phyloP scores from a whole-genome alignment of 2,888 invertebrate genomes.

The Lasioglossum pauxillum region DNA sequence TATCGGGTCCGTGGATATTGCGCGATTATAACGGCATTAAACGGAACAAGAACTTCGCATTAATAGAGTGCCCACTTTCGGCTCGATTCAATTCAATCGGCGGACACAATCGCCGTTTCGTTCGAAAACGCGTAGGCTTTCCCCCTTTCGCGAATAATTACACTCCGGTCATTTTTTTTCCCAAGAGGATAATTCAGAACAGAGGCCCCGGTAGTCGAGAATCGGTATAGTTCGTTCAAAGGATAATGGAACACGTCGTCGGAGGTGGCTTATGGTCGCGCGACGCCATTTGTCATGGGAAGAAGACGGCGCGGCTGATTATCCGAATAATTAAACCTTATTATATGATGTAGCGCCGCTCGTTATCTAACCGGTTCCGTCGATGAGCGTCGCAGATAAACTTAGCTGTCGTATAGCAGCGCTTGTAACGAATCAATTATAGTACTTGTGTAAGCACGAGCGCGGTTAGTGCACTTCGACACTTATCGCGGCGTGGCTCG shows the following conservation, averaged over 20 bases:
- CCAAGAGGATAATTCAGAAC: neutral
- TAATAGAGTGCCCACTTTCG: neutral
- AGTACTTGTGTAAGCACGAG: slow-evolving; percentile 63
- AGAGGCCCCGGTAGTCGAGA: slow-evolving; percentile 4
- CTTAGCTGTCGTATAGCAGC: slow-evolving; percentile 72
- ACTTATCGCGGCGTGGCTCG: slow-evolving; percentile 61
- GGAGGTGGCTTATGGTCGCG: slow-evolving; percentile 36
- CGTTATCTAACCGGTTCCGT: slow-evolving; percentile 74
- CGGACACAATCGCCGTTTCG: neutral
- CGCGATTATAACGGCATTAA: slow-evolving; percentile 3
- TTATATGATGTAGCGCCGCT: slow-evolving; percentile 70
- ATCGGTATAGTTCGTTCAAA: slow-evolving; percentile 13
- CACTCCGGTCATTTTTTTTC: neutral
- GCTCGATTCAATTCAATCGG: neutral
- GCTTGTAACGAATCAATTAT: slow-evolving; percentile 73
- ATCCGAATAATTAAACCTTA: slow-evolving; percentile 73
- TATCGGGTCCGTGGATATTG: neutral
- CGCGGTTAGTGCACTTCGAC: slow-evolving; percentile 53
- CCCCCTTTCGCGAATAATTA: neutral
- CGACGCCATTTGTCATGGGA: slow-evolving; percentile 65
- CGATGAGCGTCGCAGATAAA: slow-evolving; percentile 71
- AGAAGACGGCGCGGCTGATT: slow-evolving; percentile 60
- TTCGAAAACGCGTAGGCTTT: neutral
- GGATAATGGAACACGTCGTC: slow-evolving; percentile 8
- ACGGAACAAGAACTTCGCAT: neutral